phyloP scores from a whole-genome alignment of 2,888 invertebrate species.

The Chrysopilus asiliformis region DNA sequence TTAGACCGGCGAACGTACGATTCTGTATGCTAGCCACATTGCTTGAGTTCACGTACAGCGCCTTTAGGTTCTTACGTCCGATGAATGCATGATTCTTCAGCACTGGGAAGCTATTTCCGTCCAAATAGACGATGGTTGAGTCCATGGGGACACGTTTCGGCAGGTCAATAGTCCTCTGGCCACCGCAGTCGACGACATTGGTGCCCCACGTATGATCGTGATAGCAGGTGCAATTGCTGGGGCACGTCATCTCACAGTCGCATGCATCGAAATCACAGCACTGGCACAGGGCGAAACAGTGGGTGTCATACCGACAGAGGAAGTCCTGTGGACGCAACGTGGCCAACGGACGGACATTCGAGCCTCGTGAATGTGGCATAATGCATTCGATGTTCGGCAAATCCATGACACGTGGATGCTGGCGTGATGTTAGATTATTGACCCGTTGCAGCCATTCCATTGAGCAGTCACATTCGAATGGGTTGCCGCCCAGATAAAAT shows the following conservation, averaged over 20 bases:
- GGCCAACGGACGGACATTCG: conserved; percentile 62
- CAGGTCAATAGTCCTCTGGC: conserved; percentile 60
- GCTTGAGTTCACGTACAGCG: conserved; percentile 75
- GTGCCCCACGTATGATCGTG: conserved; percentile 90
- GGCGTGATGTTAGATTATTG: conserved; percentile 72
- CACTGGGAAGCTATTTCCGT: conserved; percentile 76
- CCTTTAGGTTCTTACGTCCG: conserved; percentile 78
- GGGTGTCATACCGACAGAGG: conserved; percentile 82
- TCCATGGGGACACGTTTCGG: conserved; percentile 90
- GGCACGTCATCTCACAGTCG: conserved; percentile 96
- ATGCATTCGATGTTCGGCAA: conserved; percentile 78
- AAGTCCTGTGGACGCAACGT: conserved; percentile 76
- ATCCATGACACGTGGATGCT: conserved; percentile 82
- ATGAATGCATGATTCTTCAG: conserved; percentile 85
- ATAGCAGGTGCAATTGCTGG: conserved; percentile 85
- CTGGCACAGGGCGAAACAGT: conserved; percentile 89
- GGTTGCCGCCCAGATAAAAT: conserved; percentile 84
- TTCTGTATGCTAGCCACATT: conserved; percentile 78
- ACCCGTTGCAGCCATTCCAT: conserved; percentile 91
- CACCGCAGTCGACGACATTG: conserved; percentile 84
- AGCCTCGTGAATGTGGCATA: conserved; percentile 73
- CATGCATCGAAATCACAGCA: conserved; percentile 95
- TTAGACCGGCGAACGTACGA: conserved; percentile 78
- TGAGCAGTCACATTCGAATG: conserved; percentile 87
- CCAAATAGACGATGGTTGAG: conserved; percentile 83